phyloP scores from a whole-genome alignment of 2,888 invertebrate species.

The Flabesymbios commensalis region DNA sequence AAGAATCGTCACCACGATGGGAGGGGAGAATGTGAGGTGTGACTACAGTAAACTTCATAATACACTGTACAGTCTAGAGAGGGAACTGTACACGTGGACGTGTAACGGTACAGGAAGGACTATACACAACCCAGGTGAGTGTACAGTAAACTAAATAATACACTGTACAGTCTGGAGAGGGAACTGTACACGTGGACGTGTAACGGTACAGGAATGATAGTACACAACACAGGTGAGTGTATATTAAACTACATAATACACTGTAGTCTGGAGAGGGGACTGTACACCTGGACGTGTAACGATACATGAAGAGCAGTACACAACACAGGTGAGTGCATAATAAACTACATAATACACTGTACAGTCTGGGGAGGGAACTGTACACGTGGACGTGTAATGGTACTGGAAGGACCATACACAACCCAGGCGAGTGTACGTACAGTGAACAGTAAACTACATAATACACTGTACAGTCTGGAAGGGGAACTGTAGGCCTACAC shows the following conservation, averaged over 20 bases:
- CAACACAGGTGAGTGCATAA: too few relatives aligned
- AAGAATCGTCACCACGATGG: slow-evolving; percentile 19
- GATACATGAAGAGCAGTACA: too few relatives aligned
- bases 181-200: slow-evolving; percentile 22
- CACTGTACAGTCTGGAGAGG: slow-evolving; percentile 34
- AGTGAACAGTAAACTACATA: slow-evolving; percentile 31
- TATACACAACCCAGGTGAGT: too few relatives aligned
- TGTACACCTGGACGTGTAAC: too few relatives aligned
- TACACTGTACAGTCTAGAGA: slow-evolving; percentile 34
- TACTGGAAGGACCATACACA: too few relatives aligned
- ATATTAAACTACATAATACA: too few relatives aligned
- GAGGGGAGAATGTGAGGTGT: neutral
- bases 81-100: slow-evolving; percentile 23
- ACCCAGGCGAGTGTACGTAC: too few relatives aligned
- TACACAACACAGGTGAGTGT: too few relatives aligned
- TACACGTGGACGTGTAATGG: slow-evolving; percentile 8
- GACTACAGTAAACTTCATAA: slow-evolving; percentile 32
- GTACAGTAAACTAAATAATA: slow-evolving; percentile 29
- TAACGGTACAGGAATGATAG: slow-evolving; percentile 12
- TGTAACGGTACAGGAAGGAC: slow-evolving; percentile 7
- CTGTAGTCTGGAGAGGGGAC: too few relatives aligned
- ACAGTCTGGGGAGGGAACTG: slow-evolving; percentile 34
- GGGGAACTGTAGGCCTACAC: slow-evolving; percentile 25
- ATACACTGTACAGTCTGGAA: slow-evolving; percentile 33
- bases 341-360: slow-evolving; percentile 32